Conservation (phyloP, 1,140 invertebrate species). For the Conopomorpha cramerella region DNA sequence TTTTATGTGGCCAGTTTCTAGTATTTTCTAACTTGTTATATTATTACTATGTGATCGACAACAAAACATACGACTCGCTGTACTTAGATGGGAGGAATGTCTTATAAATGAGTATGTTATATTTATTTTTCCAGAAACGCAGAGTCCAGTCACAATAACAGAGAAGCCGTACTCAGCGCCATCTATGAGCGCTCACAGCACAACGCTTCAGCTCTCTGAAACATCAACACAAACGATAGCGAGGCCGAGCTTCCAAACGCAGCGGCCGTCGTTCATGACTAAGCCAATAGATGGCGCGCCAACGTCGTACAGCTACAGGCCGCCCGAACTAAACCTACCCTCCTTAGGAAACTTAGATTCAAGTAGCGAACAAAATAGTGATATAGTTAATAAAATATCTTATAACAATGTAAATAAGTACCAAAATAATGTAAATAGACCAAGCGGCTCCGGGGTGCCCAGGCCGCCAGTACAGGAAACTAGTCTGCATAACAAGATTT, state of each 20-base stretch:
- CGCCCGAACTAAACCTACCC: slow-evolving; percentile 47
- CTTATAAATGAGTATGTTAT: neutral
- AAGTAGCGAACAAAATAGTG: slow-evolving; percentile 54
- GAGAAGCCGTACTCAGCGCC: slow-evolving; percentile 31
- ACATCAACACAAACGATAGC: slow-evolving; percentile 23
- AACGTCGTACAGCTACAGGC: slow-evolving; percentile 35
- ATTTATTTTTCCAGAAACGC: slow-evolving; percentile 27
- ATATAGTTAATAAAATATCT: slow-evolving; percentile 57
- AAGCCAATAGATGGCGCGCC: slow-evolving; percentile 58
- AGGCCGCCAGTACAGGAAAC: slow-evolving; percentile 31
- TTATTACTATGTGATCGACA: too few species aligned
- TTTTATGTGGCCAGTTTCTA: too few species aligned
- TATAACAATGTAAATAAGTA: slow-evolving; percentile 58
- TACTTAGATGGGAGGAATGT: too few species aligned
- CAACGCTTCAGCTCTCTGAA: slow-evolving; percentile 17
- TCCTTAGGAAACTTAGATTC: slow-evolving; percentile 41
- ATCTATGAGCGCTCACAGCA: slow-evolving; percentile 22
- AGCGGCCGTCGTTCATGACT: slow-evolving; percentile 59
- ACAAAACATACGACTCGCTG: too few species aligned
- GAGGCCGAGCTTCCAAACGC: slow-evolving; percentile 34
- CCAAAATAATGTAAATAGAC: slow-evolving; percentile 53
- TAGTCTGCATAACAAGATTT: slow-evolving; percentile 60
- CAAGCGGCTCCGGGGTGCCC: slow-evolving; percentile 17
- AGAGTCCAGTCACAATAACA: slow-evolving; percentile 23
- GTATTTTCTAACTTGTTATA: too few species aligned